phyloP scores from a whole-genome alignment of 2,113 vertebrate genomes.

The Pongo abelii region DNA sequence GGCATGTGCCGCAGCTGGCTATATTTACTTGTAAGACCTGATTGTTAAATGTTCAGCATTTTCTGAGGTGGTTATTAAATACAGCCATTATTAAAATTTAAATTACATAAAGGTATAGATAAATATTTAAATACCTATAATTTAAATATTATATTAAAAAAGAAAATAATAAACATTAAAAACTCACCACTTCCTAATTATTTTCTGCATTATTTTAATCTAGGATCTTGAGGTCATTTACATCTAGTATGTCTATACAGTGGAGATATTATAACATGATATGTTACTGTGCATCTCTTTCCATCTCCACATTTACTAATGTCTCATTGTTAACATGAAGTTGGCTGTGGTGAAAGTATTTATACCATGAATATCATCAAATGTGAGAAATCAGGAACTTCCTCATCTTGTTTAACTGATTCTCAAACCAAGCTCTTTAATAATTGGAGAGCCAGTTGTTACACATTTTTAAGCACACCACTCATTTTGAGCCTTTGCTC shows the following conservation, averaged over 20 bases:
- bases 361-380: neutral
- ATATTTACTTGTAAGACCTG: neutral
- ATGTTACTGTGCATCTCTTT: neutral
- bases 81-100: neutral
- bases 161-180: neutral
- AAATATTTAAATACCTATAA: neutral
- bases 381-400: neutral
- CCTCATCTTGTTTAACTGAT: neutral
- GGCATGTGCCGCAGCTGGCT: too few species aligned
- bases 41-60: neutral
- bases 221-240: neutral
- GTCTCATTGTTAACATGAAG: neutral
- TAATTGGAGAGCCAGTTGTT: neutral
- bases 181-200: neutral
- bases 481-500: neutral
- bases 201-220: neutral
- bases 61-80: neutral
- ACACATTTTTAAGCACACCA: neutral
- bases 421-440: neutral
- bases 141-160: neutral
- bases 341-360: neutral
- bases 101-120: neutral
- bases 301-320: neutral
- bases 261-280: neutral
- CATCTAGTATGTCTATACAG: neutral